These are phyloP conservation scores for Gallinago stenura DNA, from an alignment of 2,797 vertebrate genomes.

Conservation along the genomic window DNA sequence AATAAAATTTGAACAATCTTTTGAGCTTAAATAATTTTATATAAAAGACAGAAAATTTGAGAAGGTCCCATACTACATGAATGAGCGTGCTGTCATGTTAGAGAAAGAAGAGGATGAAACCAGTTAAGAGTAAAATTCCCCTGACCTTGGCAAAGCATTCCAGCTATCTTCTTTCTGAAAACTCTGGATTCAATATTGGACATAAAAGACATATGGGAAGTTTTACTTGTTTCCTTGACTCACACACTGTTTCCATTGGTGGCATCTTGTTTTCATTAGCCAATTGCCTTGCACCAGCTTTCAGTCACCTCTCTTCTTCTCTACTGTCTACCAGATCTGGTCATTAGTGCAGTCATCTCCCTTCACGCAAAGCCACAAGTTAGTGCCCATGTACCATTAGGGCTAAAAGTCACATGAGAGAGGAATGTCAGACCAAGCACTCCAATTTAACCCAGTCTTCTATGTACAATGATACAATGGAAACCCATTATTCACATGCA, in stretches of 20 bases:
- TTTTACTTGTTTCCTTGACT: neutral
- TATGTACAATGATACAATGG: rapidly evolving
- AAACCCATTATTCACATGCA: neutral
- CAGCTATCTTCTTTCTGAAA: neutral
- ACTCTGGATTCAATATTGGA: neutral
- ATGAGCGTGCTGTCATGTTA: neutral
- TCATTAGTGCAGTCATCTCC: neutral
- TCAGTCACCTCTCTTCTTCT: neutral
- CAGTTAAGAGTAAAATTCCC: neutral
- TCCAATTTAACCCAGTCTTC: neutral
- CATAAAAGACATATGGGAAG: neutral
- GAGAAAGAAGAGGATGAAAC: neutral
- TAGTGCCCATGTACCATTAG: neutral
- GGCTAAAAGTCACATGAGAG: neutral
- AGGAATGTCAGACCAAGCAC: neutral
- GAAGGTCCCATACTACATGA: neutral
- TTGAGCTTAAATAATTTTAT: neutral
- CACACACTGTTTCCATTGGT: neutral
- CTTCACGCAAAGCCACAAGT: neutral
- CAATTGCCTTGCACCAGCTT: neutral
- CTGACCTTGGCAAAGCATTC: neutral
- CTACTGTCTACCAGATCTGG: neutral
- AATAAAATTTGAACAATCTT: neutral
- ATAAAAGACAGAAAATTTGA: neutral
- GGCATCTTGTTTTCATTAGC: neutral